Evolutionary conservation across 1,140 invertebrate genomes (phyloP).

Genomic region (Lithobius niger): DNA sequence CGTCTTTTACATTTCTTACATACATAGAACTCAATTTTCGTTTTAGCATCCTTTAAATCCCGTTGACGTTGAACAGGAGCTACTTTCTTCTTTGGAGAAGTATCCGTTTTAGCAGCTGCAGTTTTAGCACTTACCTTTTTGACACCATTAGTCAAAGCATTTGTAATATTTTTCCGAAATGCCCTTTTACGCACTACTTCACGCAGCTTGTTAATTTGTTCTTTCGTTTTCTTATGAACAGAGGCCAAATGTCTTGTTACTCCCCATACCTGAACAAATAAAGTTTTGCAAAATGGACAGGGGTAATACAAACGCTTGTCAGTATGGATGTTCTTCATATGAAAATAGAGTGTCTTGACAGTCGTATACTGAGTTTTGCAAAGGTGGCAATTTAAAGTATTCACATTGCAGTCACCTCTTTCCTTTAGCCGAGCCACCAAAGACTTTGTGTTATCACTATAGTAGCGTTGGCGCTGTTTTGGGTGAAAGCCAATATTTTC

Average conservation of each 20-base stretch:
- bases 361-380: constrained; percentile 24
- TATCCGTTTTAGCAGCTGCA: too few species aligned
- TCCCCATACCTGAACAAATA: constrained; percentile 29
- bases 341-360: constrained; percentile 26
- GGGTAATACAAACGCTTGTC: constrained; percentile 24
- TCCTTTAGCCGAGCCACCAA: neutral
- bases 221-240: constrained; percentile 26
- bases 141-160: neutral
- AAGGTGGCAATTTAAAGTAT: constrained; percentile 18
- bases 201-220: constrained; percentile 25
- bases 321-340: constrained; percentile 27
- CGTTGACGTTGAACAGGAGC: too few species aligned
- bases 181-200: constrained; percentile 20
- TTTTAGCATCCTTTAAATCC: too few species aligned
- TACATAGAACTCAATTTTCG: constrained; percentile 8
- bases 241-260: constrained; percentile 27
- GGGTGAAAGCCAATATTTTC: neutral
- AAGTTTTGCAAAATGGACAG: constrained; percentile 28
- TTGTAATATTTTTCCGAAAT: constrained; percentile 10
- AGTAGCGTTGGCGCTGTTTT: neutral
- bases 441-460: neutral
- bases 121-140: too few species aligned
- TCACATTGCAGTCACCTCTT: constrained; percentile 12
- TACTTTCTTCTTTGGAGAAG: too few species aligned
- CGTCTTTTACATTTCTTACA: constrained; percentile 17